Conservation (phyloP, 2,113 vertebrate genomes). For the Fregata magnificens region DNA sequence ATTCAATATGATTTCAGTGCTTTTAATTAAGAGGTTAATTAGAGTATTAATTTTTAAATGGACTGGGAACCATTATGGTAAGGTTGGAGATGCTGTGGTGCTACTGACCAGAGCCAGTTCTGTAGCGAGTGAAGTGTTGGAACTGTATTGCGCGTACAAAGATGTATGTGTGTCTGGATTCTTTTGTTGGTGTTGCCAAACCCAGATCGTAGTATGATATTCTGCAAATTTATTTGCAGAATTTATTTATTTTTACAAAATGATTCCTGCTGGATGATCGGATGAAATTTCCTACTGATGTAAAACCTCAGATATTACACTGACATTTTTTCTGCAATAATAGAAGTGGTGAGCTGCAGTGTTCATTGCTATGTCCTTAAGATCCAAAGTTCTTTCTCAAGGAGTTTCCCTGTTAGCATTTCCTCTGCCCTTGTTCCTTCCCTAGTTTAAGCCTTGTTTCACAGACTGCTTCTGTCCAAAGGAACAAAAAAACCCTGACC, state of each 20-base stretch:
- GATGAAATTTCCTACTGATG: background rate
- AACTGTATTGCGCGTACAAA: background rate
- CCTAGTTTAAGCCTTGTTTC: constrained; percentile 25
- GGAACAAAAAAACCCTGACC: background rate
- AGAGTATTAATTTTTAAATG: background rate
- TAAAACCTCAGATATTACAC: background rate
- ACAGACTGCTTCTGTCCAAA: constrained; percentile 21
- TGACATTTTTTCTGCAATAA: background rate
- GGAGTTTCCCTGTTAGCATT: background rate
- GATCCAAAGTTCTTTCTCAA: background rate
- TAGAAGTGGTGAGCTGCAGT: background rate
- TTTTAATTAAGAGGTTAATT: background rate
- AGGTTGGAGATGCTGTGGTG: background rate
- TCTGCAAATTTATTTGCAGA: background rate
- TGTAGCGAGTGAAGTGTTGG: background rate
- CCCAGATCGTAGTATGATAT: background rate
- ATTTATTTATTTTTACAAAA: background rate
- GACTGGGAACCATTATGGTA: background rate
- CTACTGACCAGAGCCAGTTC: background rate
- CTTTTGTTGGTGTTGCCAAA: background rate
- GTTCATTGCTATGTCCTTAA: background rate
- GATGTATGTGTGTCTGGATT: background rate
- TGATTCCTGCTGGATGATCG: background rate
- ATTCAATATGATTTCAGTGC: background rate
- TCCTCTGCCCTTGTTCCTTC: background rate